Evolutionary conservation across 1,140 invertebrate genomes (phyloP).

Genomic region (Popillia japonica): DNA sequence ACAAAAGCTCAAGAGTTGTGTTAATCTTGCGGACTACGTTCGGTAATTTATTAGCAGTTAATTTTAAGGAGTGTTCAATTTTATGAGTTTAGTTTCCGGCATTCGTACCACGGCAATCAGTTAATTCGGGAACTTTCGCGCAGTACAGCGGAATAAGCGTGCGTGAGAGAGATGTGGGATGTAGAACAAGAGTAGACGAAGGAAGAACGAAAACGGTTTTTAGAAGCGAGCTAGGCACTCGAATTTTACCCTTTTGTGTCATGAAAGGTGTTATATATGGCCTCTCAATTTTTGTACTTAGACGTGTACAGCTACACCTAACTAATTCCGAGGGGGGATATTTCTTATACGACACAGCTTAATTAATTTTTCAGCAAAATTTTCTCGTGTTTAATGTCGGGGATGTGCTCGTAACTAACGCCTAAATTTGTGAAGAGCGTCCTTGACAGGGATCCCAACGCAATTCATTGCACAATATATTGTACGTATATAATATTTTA

Average conservation of each 20-base stretch:
- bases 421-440: too few species aligned
- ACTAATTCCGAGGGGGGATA: background rate
- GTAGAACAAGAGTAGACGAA: background rate
- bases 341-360: background rate
- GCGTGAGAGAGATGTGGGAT: background rate
- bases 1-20: constrained; percentile 45
- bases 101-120: constrained; percentile 39
- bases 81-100: constrained; percentile 52
- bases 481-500: too few species aligned
- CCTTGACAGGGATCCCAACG: too few species aligned
- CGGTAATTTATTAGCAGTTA: constrained; percentile 58
- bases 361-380: background rate
- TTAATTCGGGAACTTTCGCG: constrained; percentile 38
- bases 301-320: background rate
- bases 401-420: too few species aligned
- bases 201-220: background rate
- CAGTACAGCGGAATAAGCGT: background rate
- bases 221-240: background rate
- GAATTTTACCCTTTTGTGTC: constrained; percentile 17
- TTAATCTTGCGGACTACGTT: constrained; percentile 52
- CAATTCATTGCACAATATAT: too few species aligned
- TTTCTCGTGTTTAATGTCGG: too few species aligned
- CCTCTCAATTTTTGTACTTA: background rate
- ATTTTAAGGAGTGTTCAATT: constrained; percentile 58
- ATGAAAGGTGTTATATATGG: background rate